phyloP scores from a whole-genome alignment of 2,888 invertebrate genomes.

The Toxonevra muliebris region DNA sequence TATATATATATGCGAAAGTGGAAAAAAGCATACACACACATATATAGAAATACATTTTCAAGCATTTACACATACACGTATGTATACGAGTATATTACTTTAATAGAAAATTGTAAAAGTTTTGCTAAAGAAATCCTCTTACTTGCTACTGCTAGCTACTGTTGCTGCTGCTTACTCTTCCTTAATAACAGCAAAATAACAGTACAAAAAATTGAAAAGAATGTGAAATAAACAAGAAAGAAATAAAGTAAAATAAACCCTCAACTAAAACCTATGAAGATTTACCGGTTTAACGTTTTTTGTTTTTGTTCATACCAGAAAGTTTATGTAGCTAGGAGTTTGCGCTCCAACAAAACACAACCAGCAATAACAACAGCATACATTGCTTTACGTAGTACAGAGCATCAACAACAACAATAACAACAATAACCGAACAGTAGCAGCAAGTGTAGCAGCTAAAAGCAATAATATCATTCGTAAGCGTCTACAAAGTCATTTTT shows the following conservation, averaged over 20 bases:
- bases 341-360: too few relatives aligned
- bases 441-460: too few relatives aligned
- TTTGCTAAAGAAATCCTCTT: conserved; percentile 52
- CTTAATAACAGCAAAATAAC: background rate
- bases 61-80: conserved; percentile 20
- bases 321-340: too few relatives aligned
- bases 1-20: conserved; percentile 14
- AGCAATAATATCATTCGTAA: too few relatives aligned
- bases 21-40: conserved; percentile 2
- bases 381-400: too few relatives aligned
- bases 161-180: background rate
- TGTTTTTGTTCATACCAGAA: too few relatives aligned
- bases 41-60: conserved; percentile 27
- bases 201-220: conserved; percentile 52
- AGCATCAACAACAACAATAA: too few relatives aligned
- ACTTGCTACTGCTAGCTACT: background rate
- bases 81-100: conserved; percentile 48
- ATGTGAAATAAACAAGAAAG: conserved; percentile 48
- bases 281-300: too few relatives aligned
- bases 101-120: conserved; percentile 59
- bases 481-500: too few relatives aligned
- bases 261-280: conserved; percentile 36
- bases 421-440: too few relatives aligned
- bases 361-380: too few relatives aligned
- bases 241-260: conserved; percentile 22